Evolutionary conservation across 1,140 invertebrate genomes (phyloP).

Genomic region (Achatina immaculata): DNA sequence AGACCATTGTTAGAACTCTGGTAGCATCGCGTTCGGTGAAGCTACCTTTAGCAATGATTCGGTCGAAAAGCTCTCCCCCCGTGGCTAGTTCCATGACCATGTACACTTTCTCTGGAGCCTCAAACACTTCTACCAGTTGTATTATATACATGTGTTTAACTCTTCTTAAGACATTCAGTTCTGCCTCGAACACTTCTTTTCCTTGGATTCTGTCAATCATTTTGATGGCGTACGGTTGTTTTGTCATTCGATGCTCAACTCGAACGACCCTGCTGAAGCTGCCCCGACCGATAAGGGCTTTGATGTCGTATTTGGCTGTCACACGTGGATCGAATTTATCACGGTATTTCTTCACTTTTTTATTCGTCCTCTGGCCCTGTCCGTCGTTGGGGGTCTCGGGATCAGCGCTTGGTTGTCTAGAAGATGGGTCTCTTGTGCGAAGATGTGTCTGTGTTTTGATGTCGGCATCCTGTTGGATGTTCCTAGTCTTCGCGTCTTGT

Average conservation of each 20-base stretch:
- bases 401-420: not conserved
- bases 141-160: constrained; percentile 93
- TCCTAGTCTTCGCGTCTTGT: constrained; percentile 47
- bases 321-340: constrained; percentile 73
- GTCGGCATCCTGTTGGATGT: constrained; percentile 31
- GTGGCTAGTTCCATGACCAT: constrained; percentile 94
- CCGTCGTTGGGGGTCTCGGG: constrained; percentile 44
- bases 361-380: constrained; percentile 56
- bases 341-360: constrained; percentile 67
- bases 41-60: constrained; percentile 91
- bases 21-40: constrained; percentile 94
- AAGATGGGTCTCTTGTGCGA: not conserved
- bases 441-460: constrained; percentile 36
- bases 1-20: constrained; percentile 89
- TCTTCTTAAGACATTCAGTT: constrained; percentile 73
- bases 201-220: constrained; percentile 73
- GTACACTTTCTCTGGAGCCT: constrained; percentile 90
- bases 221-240: constrained; percentile 76
- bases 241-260: constrained; percentile 73
- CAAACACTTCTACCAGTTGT: constrained; percentile 90
- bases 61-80: constrained; percentile 98
- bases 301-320: constrained; percentile 76
- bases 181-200: constrained; percentile 74
- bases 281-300: constrained; percentile 74
- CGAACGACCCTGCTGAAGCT: constrained; percentile 74